Percentiles rank a stretch among this genome's conserved stretches.
These are phyloP conservation scores for Lysiphlebus fabarum DNA, from an alignment of 1,140 invertebrate genomes.

Conservation along the genomic window DNA sequence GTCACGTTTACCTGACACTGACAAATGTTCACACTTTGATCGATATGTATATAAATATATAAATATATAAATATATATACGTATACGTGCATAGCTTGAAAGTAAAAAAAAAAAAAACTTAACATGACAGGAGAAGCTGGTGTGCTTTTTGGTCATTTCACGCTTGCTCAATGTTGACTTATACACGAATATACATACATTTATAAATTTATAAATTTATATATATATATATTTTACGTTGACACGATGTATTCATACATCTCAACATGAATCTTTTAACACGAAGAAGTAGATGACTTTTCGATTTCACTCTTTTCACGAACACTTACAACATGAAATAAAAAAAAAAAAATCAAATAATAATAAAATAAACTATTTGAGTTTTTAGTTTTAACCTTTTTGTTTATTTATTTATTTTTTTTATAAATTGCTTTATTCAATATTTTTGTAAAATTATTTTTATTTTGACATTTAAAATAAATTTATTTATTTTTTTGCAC, in stretches of 20 bases:
- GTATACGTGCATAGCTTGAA: not conserved
- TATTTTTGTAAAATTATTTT: too few species aligned
- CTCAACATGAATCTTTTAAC: not conserved
- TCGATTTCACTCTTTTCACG: constrained; percentile 15
- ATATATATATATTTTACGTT: too few species aligned
- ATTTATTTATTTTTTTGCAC: too few species aligned
- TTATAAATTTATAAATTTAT: too few species aligned
- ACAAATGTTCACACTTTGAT: constrained; percentile 27
- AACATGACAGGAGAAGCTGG: not conserved
- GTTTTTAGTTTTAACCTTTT: not conserved
- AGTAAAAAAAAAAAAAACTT: constrained; percentile 12
- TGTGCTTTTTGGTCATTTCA: constrained; percentile 17
- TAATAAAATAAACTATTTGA: not conserved
- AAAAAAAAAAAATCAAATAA: not conserved
- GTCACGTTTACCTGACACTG: constrained; percentile 30
- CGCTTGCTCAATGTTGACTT: constrained; percentile 16
- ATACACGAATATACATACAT: not conserved
- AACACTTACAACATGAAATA: not conserved
- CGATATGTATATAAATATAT: constrained; percentile 11
- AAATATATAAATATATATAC: constrained; percentile 8
- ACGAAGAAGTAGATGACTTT: constrained; percentile 15
- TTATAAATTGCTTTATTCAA: too few species aligned
- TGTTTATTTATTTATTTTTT: too few species aligned
- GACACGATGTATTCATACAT: too few species aligned
- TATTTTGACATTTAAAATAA: too few species aligned